phyloP scores from a whole-genome alignment of 2,113 vertebrate genomes.

The Phasianus colchicus region DNA sequence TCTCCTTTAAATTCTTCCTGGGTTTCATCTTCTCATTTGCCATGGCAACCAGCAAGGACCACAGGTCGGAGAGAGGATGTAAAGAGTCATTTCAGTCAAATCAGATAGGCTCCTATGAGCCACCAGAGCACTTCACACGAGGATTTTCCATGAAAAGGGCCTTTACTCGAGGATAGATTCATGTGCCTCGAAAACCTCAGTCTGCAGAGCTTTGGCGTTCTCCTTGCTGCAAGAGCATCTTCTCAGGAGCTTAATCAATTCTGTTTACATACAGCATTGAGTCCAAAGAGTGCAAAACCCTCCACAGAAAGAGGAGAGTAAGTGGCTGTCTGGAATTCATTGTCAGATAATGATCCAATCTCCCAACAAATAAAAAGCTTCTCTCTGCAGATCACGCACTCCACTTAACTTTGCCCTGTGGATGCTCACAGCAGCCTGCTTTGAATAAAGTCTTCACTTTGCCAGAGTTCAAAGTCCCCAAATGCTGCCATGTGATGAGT shows the following conservation, averaged over 20 bases:
- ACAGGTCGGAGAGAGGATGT: not conserved
- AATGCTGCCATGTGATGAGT: fast-evolving
- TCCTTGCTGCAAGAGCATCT: not conserved
- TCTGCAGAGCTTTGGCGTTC: not conserved
- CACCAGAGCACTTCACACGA: fast-evolving
- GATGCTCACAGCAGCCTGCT: not conserved
- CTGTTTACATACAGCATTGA: constrained; percentile 17
- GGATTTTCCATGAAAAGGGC: not conserved
- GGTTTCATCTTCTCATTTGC: constrained; percentile 14
- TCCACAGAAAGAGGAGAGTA: not conserved
- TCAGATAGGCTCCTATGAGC: not conserved
- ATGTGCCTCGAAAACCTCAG: not conserved
- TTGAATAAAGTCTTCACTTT: not conserved
- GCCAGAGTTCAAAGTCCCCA: fast-evolving
- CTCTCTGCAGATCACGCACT: not conserved
- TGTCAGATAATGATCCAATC: not conserved
- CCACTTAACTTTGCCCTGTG: not conserved
- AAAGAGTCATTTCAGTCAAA: not conserved
- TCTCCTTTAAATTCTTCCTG: constrained; percentile 19
- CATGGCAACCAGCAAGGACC: constrained; percentile 19
- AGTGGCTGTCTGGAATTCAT: not conserved
- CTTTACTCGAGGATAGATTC: not conserved
- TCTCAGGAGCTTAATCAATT: not conserved
- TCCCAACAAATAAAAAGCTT: not conserved
- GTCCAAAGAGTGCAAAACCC: not conserved